Evolutionary conservation across 2,888 invertebrate genomes (phyloP).

Genomic region (Diarsia dahlii): DNA sequence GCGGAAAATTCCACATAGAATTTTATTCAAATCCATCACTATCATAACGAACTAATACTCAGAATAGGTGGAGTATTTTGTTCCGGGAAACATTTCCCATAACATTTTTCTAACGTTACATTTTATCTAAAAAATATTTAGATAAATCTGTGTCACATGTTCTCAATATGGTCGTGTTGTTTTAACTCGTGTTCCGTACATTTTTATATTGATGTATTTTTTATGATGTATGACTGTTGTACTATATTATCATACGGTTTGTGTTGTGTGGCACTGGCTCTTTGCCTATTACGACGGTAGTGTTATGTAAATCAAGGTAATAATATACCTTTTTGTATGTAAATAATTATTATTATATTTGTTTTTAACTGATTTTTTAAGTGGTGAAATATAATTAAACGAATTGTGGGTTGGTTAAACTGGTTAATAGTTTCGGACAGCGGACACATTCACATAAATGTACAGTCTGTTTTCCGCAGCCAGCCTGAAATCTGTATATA

Average conservation of each 20-base stretch:
- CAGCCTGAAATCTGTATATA: not conserved
- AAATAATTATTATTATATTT: slow-evolving; percentile 6
- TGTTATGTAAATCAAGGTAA: not conserved
- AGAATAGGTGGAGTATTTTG: slow-evolving; percentile 2
- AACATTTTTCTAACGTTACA: slow-evolving; percentile 13
- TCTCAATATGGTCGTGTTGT: slow-evolving; percentile 44
- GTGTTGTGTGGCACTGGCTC: slow-evolving; percentile 31
- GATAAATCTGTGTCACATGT: slow-evolving; percentile 64
- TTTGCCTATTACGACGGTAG: slow-evolving; percentile 27
- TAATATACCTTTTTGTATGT: not conserved
- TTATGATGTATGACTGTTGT: slow-evolving; percentile 63
- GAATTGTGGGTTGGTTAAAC: not conserved
- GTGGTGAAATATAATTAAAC: not conserved
- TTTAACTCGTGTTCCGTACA: slow-evolving; percentile 53
- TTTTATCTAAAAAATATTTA: slow-evolving; percentile 46
- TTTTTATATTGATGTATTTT: slow-evolving; percentile 65
- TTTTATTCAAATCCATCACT: not conserved
- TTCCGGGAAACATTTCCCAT: slow-evolving; percentile 1
- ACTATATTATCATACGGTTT: slow-evolving; percentile 53
- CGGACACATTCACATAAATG: not conserved
- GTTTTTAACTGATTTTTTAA: not conserved
- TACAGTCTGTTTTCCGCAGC: not conserved
- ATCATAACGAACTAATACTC: not conserved
- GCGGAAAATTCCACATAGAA: too few relatives aligned
- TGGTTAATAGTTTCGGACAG: not conserved